Base-by-base conservation (phyloP, 1,140 invertebrate species). In the Hylaeus anthracinus region DNA sequence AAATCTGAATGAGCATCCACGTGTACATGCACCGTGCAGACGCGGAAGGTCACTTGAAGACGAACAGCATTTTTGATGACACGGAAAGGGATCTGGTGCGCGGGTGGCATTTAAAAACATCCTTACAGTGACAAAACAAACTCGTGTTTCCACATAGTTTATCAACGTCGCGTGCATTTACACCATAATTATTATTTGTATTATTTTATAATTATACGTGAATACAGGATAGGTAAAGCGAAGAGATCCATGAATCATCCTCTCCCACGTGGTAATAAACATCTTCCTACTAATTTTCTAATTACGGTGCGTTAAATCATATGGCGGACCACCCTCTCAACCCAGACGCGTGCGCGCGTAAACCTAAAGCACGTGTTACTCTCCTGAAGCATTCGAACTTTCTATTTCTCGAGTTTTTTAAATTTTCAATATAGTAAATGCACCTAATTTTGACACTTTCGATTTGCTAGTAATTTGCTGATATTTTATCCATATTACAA, bases 1-100 rank as follows among this genome's bases (percentile, higher is more conserved):
- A 88, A 58, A 75, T 72, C 75, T 88, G 81, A 85, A 88, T 88
- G 83, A 60, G 79, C 73, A 73, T 72, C 66, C 83, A 72, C 75
- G 77, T 84, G 51, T 70, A 71, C 61, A 1, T 67, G 39, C 48
- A 65, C 39, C 56, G 39, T 39, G 14, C 66, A 72, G 12, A 55
- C 60, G 64, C 43, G 4, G 43, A 66, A 51, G 41, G 37, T 71
- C 58, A 77, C 66, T 77, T 77, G 5, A 56, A 37, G 51, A 2
- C 3, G 73, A n/a, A 39, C 4, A 9, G 39, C 3, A 72, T 69
- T 61, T 43, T 74, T 77, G 37, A 67, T 53, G 51, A 48, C 9
- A 48, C 5, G 14, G 26, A 41, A 65, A 43, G 26, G 14, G 43
- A 65, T 6, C 69, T 53, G 48, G 12, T 12, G 39, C 26, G n/a